Percentiles rank a stretch among this genome's conserved stretches.
phyloP scores from a whole-genome alignment of 2,113 vertebrate genomes.

The Ranitomeya imitator region DNA sequence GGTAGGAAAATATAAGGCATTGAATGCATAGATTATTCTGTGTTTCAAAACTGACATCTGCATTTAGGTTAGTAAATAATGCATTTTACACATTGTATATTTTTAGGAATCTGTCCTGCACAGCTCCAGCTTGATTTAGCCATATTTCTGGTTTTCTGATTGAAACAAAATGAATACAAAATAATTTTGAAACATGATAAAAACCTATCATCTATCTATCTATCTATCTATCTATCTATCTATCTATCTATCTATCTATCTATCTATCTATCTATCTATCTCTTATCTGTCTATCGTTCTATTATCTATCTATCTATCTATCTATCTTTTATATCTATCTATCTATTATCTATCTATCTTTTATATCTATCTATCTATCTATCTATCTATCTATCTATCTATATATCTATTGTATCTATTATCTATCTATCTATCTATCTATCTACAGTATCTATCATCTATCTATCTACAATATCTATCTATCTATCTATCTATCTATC shows the following conservation, averaged over 20 bases:
- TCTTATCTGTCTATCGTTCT: background rate
- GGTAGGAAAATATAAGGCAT: constrained; percentile 78
- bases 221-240: constrained; percentile 25
- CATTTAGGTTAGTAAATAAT: constrained; percentile 68
- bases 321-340: constrained; percentile 1
- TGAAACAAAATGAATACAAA: too few relatives aligned
- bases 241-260: background rate
- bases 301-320: background rate
- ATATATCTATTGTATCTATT: constrained; percentile 7
- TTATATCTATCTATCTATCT: background rate
- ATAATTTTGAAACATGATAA: too few relatives aligned
- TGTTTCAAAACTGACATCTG: constrained; percentile 78
- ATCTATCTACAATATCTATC: background rate
- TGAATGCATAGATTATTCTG: constrained; percentile 75
- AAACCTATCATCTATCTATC: background rate
- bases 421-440: constrained; percentile 15
- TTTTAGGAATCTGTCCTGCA: background rate
- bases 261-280: background rate
- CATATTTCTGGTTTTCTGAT: background rate
- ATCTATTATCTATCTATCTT: background rate
- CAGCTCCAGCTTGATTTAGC: background rate
- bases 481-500: background rate
- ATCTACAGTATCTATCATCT: background rate
- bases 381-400: constrained; percentile 13
- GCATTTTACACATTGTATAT: constrained; percentile 20